A percentile compares a stretch with the other conserved stretches of the same genome.
Evolutionary conservation across 2,888 invertebrate genomes (phyloP).

Genomic region (Sminthurides aquaticus): DNA sequence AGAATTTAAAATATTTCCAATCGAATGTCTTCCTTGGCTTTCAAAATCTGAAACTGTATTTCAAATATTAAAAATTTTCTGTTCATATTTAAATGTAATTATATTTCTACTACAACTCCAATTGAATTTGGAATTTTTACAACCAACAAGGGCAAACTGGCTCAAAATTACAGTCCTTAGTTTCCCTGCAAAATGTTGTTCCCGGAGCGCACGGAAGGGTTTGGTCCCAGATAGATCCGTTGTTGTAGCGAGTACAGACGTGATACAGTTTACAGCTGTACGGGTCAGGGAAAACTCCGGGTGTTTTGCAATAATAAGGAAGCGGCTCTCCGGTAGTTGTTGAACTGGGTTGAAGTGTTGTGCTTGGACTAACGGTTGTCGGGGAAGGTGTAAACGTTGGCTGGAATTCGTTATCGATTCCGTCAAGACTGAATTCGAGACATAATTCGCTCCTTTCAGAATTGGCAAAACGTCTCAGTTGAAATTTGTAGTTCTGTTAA

Average conservation of each 20-base stretch:
- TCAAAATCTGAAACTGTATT: too few relatives aligned
- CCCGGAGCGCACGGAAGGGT: not conserved
- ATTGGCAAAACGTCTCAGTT: not conserved
- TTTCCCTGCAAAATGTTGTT: not conserved
- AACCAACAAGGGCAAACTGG: not conserved
- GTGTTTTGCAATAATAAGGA: not conserved
- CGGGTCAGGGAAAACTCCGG: not conserved
- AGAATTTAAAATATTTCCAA: too few relatives aligned
- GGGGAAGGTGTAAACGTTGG: too few relatives aligned
- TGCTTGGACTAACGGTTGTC: too few relatives aligned
- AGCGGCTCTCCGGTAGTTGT: not conserved
- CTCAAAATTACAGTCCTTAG: not conserved
- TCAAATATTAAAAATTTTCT: too few relatives aligned
- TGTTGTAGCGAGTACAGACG: not conserved
- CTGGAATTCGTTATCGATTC: too few relatives aligned
- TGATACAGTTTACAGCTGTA: not conserved
- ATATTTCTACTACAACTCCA: too few relatives aligned
- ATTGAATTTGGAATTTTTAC: not conserved
- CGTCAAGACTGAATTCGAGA: too few relatives aligned
- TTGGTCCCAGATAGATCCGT: not conserved
- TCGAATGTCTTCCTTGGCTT: too few relatives aligned
- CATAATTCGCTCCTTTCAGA: too few relatives aligned
- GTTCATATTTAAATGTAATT: too few relatives aligned
- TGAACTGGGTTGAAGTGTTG: too few relatives aligned
- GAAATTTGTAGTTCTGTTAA: not conserved